Evolutionary conservation across 2,113 vertebrate genomes (phyloP), one percentile per base, ranked within the genome.

Genomic region (Microtus montanus): DNA sequence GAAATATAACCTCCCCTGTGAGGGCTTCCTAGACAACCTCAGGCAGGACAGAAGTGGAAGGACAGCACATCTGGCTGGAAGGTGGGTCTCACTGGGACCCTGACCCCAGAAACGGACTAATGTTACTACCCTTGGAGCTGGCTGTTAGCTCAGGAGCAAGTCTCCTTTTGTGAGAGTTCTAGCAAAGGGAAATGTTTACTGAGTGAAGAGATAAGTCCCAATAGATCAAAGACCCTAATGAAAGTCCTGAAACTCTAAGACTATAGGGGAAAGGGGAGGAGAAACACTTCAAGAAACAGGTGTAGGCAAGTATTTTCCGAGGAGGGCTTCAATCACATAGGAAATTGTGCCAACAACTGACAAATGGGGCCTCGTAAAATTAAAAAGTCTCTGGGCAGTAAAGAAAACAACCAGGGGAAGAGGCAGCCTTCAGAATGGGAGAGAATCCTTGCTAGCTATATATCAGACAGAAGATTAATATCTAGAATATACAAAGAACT

Each of bases 1-100:
- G 35, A 82, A 82, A 84, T 35, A 70, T 86, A 63, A 44, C 52
- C 38, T 96, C 87, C 83, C 52, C 78, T 58, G 8, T 28, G 38
- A 91, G 14, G 35, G 33, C 88, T 92, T 96, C 52, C 61, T 93
- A 95, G 82, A 87, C 47, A 73, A 22, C 33, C 22, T 28, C 35
- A 17, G 2, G 64, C 54, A 92, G 63, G 75, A 52, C 20, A 80
- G 83, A 12, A 35, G 86, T 52, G 63, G 19, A 95, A 6, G 24
- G 44, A 66, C 13, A 61, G 77, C 71, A 79, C 58, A 33, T 22
- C 54, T 84, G 22, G 38, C 30, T 64, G 82, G n/a, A 44, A 19
- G 70, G 47, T 33, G 52, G 44, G 47, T 38, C 49, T 63, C 52
- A 49, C 1, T 20, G 64, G 28, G 28, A 15, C 49, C 24, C 63